A percentile compares a stretch with the other conserved stretches of the same genome.
Conservation (phyloP, 2,888 invertebrate species). For the Noctuana brunneofusca region DNA sequence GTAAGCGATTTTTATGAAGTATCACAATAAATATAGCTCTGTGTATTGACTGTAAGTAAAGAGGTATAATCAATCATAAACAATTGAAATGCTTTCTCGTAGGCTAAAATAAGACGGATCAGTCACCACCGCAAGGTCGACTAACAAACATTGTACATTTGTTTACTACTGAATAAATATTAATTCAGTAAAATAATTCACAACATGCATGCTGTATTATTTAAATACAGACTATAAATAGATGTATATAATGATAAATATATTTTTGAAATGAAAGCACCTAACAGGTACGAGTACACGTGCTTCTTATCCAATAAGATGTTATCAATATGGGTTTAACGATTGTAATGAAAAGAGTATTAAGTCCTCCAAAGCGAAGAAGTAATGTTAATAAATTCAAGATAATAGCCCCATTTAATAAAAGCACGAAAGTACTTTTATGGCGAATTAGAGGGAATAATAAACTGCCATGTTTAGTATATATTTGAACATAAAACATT, state of each 20-base stretch:
- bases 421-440: background rate
- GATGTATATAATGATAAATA: too few relatives aligned
- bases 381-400: slow-evolving; percentile 5
- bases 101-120: slow-evolving; percentile 26
- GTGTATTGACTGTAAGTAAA: too few relatives aligned
- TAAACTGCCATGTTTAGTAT: background rate
- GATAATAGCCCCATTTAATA: slow-evolving; percentile 9
- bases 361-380: too few relatives aligned
- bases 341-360: background rate
- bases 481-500: background rate
- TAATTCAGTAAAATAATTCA: too few relatives aligned
- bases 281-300: too few relatives aligned
- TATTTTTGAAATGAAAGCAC: too few relatives aligned
- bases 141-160: background rate
- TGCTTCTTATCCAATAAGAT: too few relatives aligned
- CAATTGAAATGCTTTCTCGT: slow-evolving; percentile 15
- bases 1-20: background rate
- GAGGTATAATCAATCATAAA: slow-evolving; percentile 20
- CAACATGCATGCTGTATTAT: too few relatives aligned
- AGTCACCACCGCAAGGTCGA: slow-evolving; percentile 9
- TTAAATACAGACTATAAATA: too few relatives aligned
- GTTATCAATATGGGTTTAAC: background rate
- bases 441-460: background rate
- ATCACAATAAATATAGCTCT: too few relatives aligned
- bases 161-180: slow-evolving; percentile 2